phyloP scores from a whole-genome alignment of 2,113 vertebrate genomes.

The Todiramphus saurophagus region DNA sequence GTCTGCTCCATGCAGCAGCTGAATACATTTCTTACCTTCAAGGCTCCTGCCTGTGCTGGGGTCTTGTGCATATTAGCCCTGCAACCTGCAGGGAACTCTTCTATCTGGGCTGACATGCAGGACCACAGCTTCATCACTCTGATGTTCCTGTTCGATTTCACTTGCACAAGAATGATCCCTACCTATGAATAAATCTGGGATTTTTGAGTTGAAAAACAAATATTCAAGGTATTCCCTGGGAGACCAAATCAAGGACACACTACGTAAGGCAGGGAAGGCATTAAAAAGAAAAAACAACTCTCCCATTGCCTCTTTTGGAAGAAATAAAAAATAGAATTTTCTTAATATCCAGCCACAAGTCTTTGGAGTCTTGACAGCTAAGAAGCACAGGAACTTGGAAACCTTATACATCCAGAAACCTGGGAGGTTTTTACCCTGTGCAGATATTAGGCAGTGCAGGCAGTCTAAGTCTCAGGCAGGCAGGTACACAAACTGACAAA shows the following conservation, averaged over 20 bases:
- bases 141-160: neutral
- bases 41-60: neutral
- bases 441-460: neutral
- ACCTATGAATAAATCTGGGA: neutral
- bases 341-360: neutral
- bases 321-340: neutral
- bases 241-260: neutral
- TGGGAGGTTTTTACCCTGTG: neutral
- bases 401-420: neutral
- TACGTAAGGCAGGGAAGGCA: neutral
- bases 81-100: neutral
- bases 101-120: neutral
- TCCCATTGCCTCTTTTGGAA: neutral
- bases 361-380: neutral
- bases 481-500: neutral
- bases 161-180: neutral
- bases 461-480: neutral
- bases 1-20: neutral
- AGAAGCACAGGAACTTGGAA: neutral
- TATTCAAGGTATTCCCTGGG: neutral
- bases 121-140: neutral
- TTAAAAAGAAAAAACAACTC: neutral
- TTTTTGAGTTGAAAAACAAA: neutral
- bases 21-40: neutral
- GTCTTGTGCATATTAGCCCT: neutral